Evolutionary conservation across 2,113 vertebrate genomes (phyloP).

Genomic region (Chlamydotis undulata): DNA sequence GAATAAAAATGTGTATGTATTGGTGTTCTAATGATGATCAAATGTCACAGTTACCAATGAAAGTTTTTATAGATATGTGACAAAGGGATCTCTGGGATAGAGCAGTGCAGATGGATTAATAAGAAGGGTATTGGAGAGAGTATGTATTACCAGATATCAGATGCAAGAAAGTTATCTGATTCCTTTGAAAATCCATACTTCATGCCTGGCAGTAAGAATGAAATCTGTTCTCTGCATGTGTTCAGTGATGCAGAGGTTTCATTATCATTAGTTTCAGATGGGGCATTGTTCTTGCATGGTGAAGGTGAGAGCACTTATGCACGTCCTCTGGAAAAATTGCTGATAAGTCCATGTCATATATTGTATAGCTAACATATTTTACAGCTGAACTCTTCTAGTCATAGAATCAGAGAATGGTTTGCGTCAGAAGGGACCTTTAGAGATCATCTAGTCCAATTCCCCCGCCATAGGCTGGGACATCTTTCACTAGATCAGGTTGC

Average conservation of each 20-base stretch:
- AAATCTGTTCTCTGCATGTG: neutral
- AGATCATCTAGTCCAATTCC: neutral
- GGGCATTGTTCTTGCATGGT: neutral
- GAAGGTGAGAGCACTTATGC: neutral
- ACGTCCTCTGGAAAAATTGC: neutral
- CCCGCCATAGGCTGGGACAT: neutral
- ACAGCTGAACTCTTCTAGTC: neutral
- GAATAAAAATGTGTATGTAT: neutral
- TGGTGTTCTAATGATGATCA: neutral
- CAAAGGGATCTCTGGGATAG: neutral
- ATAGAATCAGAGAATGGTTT: neutral
- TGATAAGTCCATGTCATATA: neutral
- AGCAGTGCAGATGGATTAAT: neutral
- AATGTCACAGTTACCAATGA: neutral
- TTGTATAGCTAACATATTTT: neutral
- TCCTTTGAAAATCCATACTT: neutral
- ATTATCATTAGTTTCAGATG: neutral
- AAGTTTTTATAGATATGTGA: neutral
- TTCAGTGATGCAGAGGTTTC: neutral
- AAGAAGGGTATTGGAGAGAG: neutral
- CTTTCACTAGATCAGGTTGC: neutral
- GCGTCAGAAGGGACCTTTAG: neutral
- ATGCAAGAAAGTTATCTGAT: neutral
- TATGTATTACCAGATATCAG: neutral
- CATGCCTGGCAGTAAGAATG: neutral